Percentiles rank a stretch among this genome's conserved stretches.
Evolutionary conservation across 2,797 vertebrate genomes (phyloP).

Genomic region (Hypotaenidia okinawae): DNA sequence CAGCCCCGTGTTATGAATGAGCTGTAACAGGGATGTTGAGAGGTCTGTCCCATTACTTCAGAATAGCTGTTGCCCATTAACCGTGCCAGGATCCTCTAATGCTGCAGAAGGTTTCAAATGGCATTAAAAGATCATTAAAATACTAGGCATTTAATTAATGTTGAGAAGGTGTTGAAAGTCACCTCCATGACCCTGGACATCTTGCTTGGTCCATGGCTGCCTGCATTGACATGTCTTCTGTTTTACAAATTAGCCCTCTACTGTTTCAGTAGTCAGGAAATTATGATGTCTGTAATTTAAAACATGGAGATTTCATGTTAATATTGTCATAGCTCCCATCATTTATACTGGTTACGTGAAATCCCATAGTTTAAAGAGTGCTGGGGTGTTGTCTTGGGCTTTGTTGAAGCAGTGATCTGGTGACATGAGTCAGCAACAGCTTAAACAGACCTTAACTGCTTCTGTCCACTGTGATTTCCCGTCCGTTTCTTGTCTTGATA

Average conservation of each 20-base stretch:
- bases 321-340: not conserved
- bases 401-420: slow-evolving; percentile 17
- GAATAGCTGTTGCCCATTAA: not conserved
- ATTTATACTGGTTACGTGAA: slow-evolving; percentile 26
- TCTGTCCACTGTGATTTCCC: slow-evolving; percentile 16
- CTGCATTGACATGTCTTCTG: not conserved
- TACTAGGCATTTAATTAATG: not conserved
- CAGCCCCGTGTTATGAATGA: not conserved
- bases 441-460: slow-evolving; percentile 3
- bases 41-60: not conserved
- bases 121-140: not conserved
- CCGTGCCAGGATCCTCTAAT: not conserved
- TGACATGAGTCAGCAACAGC: slow-evolving; percentile 4
- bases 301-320: not conserved
- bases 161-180: not conserved
- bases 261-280: slow-evolving; percentile 12
- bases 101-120: not conserved
- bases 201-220: not conserved
- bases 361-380: not conserved
- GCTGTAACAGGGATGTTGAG: not conserved
- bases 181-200: not conserved
- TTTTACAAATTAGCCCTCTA: not conserved
- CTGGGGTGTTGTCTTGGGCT: not conserved
- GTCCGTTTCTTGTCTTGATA: slow-evolving; percentile 45
- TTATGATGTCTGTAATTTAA: not conserved